Conservation (phyloP, 1,140 invertebrate species). For the Solen grandis region DNA sequence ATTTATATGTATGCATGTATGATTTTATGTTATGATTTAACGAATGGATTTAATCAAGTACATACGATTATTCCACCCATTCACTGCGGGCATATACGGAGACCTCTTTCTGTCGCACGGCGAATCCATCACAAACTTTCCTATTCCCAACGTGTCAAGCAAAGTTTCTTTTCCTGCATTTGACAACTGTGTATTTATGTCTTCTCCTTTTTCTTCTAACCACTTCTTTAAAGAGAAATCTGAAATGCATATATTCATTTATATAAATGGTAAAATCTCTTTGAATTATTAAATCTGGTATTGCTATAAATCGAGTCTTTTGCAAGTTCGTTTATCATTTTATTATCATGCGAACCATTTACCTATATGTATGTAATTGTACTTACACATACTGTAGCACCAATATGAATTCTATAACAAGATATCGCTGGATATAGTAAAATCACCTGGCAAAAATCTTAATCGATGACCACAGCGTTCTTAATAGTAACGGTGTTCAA, state of each 20-base stretch:
- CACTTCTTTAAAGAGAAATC: conserved; percentile 35
- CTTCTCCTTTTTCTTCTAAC: conserved; percentile 1
- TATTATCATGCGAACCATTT: too few species aligned
- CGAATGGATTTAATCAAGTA: background rate
- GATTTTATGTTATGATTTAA: background rate
- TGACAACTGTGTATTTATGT: background rate
- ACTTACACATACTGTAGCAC: too few species aligned
- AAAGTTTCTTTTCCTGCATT: conserved; percentile 4
- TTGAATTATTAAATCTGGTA: too few species aligned
- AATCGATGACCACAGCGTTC: too few species aligned
- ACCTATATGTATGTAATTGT: too few species aligned
- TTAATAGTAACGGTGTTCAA: too few species aligned
- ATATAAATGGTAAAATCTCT: background rate
- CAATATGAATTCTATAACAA: too few species aligned
- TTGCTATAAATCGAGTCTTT: too few species aligned
- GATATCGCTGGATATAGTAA: too few species aligned
- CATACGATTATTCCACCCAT: conserved; percentile 40
- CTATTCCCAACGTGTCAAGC: background rate
- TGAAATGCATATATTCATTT: too few species aligned
- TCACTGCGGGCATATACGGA: conserved; percentile 24
- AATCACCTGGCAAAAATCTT: too few species aligned
- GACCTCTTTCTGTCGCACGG: conserved; percentile 15
- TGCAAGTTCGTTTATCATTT: too few species aligned
- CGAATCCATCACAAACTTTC: background rate
- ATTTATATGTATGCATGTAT: background rate